Percentiles rank a stretch among this genome's conserved stretches.
These are phyloP conservation scores for Schizothorax lantsangensis DNA, from an alignment of 2,797 vertebrate species.

Conservation along the genomic window DNA sequence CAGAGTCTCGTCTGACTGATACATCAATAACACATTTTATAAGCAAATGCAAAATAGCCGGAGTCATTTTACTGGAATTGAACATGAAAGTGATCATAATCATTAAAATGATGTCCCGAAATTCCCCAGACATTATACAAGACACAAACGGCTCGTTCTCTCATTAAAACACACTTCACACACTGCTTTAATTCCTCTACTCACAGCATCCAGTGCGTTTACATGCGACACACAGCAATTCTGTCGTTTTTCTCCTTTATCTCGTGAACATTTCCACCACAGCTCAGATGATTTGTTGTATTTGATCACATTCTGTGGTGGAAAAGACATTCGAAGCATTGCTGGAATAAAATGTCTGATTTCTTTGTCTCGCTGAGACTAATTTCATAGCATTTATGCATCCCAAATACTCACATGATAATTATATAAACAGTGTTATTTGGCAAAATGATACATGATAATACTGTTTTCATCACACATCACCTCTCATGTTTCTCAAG, in stretches of 20 bases:
- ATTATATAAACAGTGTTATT: neutral
- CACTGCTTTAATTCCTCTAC: neutral
- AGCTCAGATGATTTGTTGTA: neutral
- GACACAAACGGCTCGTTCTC: neutral
- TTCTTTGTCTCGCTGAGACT: neutral
- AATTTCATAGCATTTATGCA: neutral
- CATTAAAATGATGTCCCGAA: slow-evolving; percentile 37
- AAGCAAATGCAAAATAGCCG: neutral
- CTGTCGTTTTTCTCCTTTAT: neutral
- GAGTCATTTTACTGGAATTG: neutral
- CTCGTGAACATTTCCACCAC: neutral
- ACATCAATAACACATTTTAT: slow-evolving; percentile 23
- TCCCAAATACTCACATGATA: neutral
- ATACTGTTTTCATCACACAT: neutral
- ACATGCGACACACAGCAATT: neutral
- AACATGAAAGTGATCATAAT: slow-evolving; percentile 29
- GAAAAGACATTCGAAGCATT: neutral
- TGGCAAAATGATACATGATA: neutral
- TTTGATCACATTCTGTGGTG: neutral
- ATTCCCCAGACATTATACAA: slow-evolving; percentile 19
- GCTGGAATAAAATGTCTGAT: neutral
- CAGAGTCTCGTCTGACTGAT: neutral
- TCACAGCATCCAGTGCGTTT: neutral
- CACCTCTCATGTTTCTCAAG: neutral
- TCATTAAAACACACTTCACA: slow-evolving; percentile 4